These are phyloP conservation scores for Ispidina lecontei DNA, from an alignment of 2,797 vertebrate species.

Conservation along the genomic window DNA sequence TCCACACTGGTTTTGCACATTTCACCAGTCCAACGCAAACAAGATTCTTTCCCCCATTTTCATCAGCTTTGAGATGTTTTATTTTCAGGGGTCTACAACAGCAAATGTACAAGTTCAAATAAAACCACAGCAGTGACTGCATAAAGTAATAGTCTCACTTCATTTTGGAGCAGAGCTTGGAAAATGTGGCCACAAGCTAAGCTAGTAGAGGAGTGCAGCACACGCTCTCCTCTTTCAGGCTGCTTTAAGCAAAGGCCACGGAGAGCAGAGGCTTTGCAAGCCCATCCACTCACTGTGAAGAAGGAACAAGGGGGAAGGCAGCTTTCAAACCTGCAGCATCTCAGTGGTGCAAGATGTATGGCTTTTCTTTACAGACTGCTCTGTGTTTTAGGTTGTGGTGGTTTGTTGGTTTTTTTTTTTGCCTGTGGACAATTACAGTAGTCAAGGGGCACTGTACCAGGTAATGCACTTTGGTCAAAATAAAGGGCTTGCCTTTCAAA, in stretches of 20 bases:
- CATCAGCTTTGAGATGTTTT: background rate
- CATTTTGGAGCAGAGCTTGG: conserved; percentile 8
- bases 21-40: conserved; percentile 45
- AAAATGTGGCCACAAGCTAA: background rate
- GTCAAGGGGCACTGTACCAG: conserved; percentile 9
- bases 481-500: conserved; percentile 29
- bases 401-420: background rate
- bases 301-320: background rate
- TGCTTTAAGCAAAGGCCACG: background rate
- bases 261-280: background rate
- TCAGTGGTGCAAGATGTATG: conserved; percentile 46
- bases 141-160: background rate
- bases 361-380: conserved; percentile 56
- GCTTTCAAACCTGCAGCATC: conserved; percentile 40
- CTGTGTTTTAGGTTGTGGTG: conserved; percentile 53
- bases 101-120: background rate
- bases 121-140: conserved; percentile 9
- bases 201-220: background rate
- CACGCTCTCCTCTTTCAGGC: background rate
- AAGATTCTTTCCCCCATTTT: background rate
- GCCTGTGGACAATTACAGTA: conserved; percentile 64
- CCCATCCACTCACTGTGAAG: background rate
- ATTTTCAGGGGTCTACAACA: conserved; percentile 23
- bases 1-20: conserved; percentile 25
- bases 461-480: conserved; percentile 46